phyloP scores from a whole-genome alignment of 2,113 vertebrate genomes.

The Zapornia atra region DNA sequence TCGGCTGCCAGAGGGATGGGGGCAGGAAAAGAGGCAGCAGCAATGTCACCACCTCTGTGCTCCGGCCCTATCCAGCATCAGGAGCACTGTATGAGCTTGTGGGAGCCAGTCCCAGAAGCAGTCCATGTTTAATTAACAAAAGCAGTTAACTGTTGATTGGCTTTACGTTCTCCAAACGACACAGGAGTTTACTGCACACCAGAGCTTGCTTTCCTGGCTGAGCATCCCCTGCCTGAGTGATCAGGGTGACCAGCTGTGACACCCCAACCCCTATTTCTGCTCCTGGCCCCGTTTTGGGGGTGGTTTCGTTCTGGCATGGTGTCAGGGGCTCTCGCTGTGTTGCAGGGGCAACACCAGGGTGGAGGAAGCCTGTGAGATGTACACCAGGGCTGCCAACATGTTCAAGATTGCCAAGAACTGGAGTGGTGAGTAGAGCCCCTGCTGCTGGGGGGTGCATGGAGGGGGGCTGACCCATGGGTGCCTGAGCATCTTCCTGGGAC shows the following conservation, averaged over 20 bases:
- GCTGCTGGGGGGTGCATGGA: accelerated
- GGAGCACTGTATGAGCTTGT: not conserved
- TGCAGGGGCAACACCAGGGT: slow-evolving; percentile 91
- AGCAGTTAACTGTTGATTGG: not conserved
- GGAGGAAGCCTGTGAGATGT: slow-evolving; percentile 99
- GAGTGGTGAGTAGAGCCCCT: slow-evolving; percentile 82
- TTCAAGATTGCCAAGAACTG: slow-evolving; percentile 99
- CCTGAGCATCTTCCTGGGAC: accelerated
- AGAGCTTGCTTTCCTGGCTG: not conserved
- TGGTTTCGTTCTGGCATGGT: accelerated
- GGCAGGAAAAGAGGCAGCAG: no score
- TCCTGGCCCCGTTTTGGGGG: accelerated
- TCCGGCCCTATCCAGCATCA: not conserved
- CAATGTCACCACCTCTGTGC: not conserved
- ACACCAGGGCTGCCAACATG: slow-evolving; percentile 98
- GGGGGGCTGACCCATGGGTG: accelerated
- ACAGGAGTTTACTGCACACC: accelerated
- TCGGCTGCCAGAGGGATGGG: not conserved
- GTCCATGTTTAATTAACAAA: not conserved
- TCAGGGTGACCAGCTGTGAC: no score
- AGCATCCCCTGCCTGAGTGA: no score
- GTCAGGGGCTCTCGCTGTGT: not conserved
- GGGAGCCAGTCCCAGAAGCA: not conserved
- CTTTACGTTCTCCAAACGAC: not conserved
- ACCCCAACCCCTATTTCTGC: not conserved